These are phyloP conservation scores for Bruchidius siliquastri DNA, from an alignment of 2,888 invertebrate genomes.

Conservation along the genomic window DNA sequence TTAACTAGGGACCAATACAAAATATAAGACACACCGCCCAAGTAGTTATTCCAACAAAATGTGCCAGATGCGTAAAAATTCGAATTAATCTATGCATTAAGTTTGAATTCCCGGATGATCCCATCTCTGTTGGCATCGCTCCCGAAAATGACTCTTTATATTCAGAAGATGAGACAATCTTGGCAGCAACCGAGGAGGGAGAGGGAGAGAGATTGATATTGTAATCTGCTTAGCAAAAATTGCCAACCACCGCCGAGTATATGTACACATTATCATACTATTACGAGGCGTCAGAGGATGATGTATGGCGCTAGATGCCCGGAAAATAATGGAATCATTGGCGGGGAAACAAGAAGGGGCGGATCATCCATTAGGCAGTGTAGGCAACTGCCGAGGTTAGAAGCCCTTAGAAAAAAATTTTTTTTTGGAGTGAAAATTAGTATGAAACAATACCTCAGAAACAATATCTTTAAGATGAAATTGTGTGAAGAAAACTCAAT, in stretches of 20 bases:
- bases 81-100: slow-evolving; percentile 33
- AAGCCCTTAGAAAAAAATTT: too few species aligned
- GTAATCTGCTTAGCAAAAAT: slow-evolving; percentile 51
- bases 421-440: too few species aligned
- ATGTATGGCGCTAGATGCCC: slow-evolving; percentile 40
- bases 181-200: slow-evolving; percentile 7
- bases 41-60: too few species aligned
- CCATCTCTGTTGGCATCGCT: slow-evolving; percentile 6
- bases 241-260: slow-evolving; percentile 46
- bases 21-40: too few species aligned
- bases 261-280: slow-evolving; percentile 52
- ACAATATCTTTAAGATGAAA: too few species aligned
- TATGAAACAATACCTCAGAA: too few species aligned
- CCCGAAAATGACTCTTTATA: slow-evolving; percentile 17
- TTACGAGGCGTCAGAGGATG: slow-evolving; percentile 50
- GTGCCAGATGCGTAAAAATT: too few species aligned
- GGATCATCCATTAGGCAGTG: neutral
- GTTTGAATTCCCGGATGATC: slow-evolving; percentile 41
- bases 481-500: too few species aligned
- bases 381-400: too few species aligned
- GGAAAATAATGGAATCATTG: neutral
- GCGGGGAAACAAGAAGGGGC: neutral
- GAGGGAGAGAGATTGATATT: slow-evolving; percentile 48
- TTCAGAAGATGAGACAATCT: slow-evolving; percentile 33
- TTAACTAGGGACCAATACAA: too few species aligned